phyloP scores from a whole-genome alignment of 2,888 invertebrate species.

The Acrocera orbiculus region DNA sequence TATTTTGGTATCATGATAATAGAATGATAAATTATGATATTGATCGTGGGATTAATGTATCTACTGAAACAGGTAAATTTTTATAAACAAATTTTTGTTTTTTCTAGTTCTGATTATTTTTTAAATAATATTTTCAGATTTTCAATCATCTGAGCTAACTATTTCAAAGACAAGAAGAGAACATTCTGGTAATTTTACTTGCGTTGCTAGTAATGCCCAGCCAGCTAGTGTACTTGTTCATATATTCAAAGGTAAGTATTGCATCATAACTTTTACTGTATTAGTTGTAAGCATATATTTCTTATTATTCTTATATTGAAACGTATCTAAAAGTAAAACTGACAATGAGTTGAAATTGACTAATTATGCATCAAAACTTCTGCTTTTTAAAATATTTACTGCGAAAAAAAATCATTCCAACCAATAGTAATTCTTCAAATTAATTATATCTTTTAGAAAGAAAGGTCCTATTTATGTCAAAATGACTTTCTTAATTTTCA shows the following conservation, averaged over 20 bases:
- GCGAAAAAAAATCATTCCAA: too few relatives aligned
- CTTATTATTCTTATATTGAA: too few relatives aligned
- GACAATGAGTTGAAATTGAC: too few relatives aligned
- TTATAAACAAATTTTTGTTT: constrained; percentile 3
- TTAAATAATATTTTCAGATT: constrained; percentile 19
- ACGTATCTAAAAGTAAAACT: too few relatives aligned
- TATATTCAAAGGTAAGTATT: constrained; percentile 63
- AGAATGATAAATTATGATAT: constrained; percentile 84
- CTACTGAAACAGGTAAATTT: constrained; percentile 50
- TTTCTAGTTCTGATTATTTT: constrained; percentile 1
- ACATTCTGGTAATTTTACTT: constrained; percentile 77
- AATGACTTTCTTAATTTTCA: too few relatives aligned
- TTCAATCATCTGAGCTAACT: constrained; percentile 31
- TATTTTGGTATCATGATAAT: constrained; percentile 78
- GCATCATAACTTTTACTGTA: too few relatives aligned
- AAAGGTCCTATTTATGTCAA: too few relatives aligned
- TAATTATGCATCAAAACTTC: too few relatives aligned
- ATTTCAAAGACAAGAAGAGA: constrained; percentile 36
- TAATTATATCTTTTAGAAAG: too few relatives aligned
- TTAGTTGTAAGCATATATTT: too few relatives aligned
- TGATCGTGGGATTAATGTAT: constrained; percentile 72
- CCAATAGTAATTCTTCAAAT: too few relatives aligned
- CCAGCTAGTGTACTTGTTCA: constrained; percentile 77
- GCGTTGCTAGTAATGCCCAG: constrained; percentile 74
- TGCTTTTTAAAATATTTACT: too few relatives aligned